phyloP scores from a whole-genome alignment of 1,140 invertebrate species.

The Macrosteles quadrilineatus region DNA sequence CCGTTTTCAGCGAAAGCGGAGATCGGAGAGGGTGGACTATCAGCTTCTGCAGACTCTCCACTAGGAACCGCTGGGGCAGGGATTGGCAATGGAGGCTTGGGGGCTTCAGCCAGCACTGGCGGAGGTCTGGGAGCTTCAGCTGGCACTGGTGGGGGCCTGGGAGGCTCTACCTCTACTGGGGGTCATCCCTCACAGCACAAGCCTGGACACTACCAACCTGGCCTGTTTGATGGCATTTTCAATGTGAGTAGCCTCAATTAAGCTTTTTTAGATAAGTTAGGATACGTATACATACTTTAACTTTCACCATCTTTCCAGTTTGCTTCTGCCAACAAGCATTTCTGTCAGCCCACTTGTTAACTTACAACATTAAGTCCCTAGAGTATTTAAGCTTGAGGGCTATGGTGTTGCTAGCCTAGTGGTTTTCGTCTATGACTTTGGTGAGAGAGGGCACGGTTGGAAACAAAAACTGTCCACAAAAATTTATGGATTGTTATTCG shows the following conservation, averaged over 20 bases:
- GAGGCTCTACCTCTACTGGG: background rate
- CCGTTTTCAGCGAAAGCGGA: conserved; percentile 19
- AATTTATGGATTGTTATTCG: too few relatives aligned
- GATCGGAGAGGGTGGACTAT: conserved; percentile 11
- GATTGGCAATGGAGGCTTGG: background rate
- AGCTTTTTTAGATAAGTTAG: too few relatives aligned
- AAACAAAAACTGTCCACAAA: too few relatives aligned
- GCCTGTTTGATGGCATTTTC: conserved; percentile 32
- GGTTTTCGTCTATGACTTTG: too few relatives aligned
- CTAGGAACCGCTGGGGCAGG: conserved; percentile 5
- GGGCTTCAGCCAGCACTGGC: background rate
- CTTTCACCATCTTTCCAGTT: too few relatives aligned
- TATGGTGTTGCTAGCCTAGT: too few relatives aligned
- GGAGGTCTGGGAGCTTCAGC: background rate
- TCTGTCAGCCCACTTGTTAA: too few relatives aligned
- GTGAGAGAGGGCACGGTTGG: too few relatives aligned
- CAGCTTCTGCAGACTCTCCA: background rate
- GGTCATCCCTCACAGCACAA: background rate
- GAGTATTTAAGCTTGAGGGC: too few relatives aligned
- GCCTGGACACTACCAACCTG: background rate
- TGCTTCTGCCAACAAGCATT: too few relatives aligned
- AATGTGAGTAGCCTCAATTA: conserved; percentile 29
- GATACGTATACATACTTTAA: too few relatives aligned
- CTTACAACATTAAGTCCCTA: too few relatives aligned
- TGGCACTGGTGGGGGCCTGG: background rate